phyloP scores from a whole-genome alignment of 1,140 invertebrate species.

The Pemphigus obesinymphae region DNA sequence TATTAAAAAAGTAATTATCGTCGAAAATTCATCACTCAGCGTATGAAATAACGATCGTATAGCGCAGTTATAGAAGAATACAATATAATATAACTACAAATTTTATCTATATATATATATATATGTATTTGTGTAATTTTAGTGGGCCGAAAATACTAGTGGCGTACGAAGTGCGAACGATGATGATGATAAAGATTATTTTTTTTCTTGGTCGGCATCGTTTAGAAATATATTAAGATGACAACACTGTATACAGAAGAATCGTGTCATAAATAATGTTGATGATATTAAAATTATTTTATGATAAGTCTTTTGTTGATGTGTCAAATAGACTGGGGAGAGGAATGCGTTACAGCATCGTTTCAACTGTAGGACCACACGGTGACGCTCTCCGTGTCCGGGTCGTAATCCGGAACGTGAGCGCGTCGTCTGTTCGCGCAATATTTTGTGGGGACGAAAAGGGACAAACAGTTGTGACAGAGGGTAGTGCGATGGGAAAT shows the following conservation, averaged over 20 bases:
- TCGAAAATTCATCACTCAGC: not conserved
- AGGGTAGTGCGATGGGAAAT: not conserved
- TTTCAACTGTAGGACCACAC: not conserved
- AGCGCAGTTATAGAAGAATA: not conserved
- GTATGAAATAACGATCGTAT: not conserved
- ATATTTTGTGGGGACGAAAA: not conserved
- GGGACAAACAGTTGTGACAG: not conserved
- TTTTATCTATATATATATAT: not conserved
- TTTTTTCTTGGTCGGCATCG: not conserved
- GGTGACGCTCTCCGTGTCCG: no score
- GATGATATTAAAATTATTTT: conserved; percentile 23
- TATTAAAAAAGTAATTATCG: not conserved
- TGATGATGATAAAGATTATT: not conserved
- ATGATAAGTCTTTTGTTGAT: conserved; percentile 1
- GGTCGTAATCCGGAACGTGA: not conserved
- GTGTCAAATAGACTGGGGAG: conserved; percentile 2
- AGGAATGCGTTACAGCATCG: not conserved
- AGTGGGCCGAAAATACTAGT: not conserved
- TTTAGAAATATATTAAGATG: not conserved
- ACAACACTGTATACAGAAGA: not conserved
- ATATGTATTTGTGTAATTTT: not conserved
- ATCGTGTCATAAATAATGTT: conserved; percentile 9
- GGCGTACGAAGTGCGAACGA: not conserved
- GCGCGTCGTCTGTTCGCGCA: not conserved
- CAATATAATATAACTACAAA: not conserved